phyloP scores from a whole-genome alignment of 1,140 invertebrate genomes.

The Agrypnia vestita region DNA sequence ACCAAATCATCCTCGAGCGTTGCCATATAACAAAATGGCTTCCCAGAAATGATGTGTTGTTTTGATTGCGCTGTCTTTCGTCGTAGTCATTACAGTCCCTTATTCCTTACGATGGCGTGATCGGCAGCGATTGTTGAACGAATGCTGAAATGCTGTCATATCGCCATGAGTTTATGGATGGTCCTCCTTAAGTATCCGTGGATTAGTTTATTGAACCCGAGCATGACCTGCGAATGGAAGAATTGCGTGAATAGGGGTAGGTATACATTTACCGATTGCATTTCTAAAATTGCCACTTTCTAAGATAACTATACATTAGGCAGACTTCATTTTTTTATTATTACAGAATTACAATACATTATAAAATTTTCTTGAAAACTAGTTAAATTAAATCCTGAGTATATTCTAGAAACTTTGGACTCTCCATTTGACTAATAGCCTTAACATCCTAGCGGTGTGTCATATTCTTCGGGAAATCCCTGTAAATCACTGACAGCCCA shows the following conservation, averaged over 20 bases:
- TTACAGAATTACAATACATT: too few species aligned
- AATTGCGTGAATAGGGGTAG: constrained; percentile 30
- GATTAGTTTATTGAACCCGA: constrained; percentile 20
- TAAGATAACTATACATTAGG: too few species aligned
- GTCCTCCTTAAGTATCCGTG: constrained; percentile 6
- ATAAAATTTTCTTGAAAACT: too few species aligned
- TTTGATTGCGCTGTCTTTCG: constrained; percentile 45
- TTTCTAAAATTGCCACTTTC: too few species aligned
- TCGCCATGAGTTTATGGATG: constrained; percentile 21
- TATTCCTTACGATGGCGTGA: constrained; percentile 42
- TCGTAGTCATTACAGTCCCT: constrained; percentile 44
- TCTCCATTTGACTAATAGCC: too few species aligned
- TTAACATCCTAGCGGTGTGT: too few species aligned
- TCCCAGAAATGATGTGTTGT: constrained; percentile 55
- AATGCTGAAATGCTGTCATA: constrained; percentile 35
- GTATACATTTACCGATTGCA: neutral
- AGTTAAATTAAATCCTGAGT: too few species aligned
- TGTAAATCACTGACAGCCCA: constrained; percentile 7
- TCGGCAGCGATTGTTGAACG: constrained; percentile 33
- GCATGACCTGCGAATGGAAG: constrained; percentile 22
- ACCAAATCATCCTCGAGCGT: constrained; percentile 47
- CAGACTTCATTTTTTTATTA: too few species aligned
- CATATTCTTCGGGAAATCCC: constrained; percentile 35
- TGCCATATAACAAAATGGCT: constrained; percentile 53
- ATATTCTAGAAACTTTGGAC: too few species aligned